These are phyloP conservation scores for Apamea epomidion DNA, from an alignment of 2,888 invertebrate genomes.

Conservation along the genomic window DNA sequence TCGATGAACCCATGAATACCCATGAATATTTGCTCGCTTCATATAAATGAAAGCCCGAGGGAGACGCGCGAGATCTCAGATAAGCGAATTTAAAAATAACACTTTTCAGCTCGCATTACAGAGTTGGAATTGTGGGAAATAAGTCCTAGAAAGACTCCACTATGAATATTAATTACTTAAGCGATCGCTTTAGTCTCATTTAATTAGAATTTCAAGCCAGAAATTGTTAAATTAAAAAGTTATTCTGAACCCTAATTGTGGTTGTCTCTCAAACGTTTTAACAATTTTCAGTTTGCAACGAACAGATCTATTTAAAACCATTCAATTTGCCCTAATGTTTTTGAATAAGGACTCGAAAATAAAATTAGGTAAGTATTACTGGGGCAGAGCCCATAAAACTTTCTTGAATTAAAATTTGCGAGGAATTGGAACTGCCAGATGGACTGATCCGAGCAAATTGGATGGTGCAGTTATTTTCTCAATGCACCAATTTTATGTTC, in stretches of 20 bases:
- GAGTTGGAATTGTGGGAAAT: conserved; percentile 52
- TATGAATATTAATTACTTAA: conserved; percentile 65
- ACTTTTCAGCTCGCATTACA: conserved; percentile 49
- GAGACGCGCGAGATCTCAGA: conserved; percentile 35
- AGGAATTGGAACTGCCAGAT: conserved; percentile 48
- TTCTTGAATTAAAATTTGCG: conserved; percentile 42
- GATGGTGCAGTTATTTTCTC: conserved; percentile 56
- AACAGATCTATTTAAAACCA: conserved; percentile 39
- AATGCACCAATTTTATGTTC: conserved; percentile 60
- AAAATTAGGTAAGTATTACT: conserved; percentile 27
- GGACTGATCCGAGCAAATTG: conserved; percentile 46
- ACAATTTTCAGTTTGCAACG: conserved; percentile 39
- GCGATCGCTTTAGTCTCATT: conserved; percentile 58
- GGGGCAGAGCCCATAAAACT: conserved; percentile 34
- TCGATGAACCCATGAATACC: conserved; percentile 31
- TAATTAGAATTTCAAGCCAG: conserved; percentile 57
- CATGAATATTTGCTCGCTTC: conserved; percentile 32
- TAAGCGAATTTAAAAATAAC: conserved; percentile 55
- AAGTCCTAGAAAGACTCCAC: conserved; percentile 45
- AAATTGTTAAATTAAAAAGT: conserved; percentile 59
- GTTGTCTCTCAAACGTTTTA: conserved; percentile 45
- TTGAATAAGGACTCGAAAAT: conserved; percentile 30
- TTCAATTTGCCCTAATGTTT: conserved; percentile 33
- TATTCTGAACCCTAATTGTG: conserved; percentile 54
- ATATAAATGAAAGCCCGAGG: conserved; percentile 43